phyloP scores from a whole-genome alignment of 2,797 vertebrate species.

The Agapornis canus region DNA sequence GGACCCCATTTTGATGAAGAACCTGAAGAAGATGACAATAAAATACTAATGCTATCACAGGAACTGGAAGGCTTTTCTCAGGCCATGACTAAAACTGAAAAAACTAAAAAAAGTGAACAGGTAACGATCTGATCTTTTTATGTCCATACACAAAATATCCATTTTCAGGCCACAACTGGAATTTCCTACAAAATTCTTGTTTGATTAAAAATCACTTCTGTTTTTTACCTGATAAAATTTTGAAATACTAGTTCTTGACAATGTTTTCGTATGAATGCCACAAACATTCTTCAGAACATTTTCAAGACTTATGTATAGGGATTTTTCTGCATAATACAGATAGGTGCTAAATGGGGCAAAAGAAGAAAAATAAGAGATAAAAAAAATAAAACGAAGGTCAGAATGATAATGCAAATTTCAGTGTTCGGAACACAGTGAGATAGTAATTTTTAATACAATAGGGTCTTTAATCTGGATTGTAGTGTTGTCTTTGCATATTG shows the following conservation, averaged over 20 bases:
- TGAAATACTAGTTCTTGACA: background rate
- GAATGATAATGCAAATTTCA: background rate
- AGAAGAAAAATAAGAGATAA: background rate
- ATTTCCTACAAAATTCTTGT: background rate
- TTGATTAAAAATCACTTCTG: background rate
- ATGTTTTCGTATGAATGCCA: background rate
- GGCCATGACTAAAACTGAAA: background rate
- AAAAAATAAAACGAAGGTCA: background rate
- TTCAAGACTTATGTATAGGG: background rate
- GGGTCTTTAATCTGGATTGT: background rate
- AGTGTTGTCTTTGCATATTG: background rate
- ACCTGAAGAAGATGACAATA: conserved; percentile 57
- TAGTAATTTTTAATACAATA: background rate
- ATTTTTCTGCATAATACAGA: background rate
- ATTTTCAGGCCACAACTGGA: background rate
- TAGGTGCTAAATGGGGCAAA: background rate
- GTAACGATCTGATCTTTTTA: conserved; percentile 42
- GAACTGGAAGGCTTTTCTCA: conserved; percentile 20
- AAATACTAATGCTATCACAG: conserved; percentile 25
- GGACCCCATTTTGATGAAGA: conserved; percentile 79
- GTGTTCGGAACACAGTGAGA: background rate
- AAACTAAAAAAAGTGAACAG: background rate
- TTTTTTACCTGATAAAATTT: background rate
- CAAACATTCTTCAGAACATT: background rate
- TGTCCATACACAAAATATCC: background rate